Percentiles rank a stretch among this genome's conserved stretches.
phyloP scores from a whole-genome alignment of 2,113 vertebrate genomes.

The Scolopax mira region DNA sequence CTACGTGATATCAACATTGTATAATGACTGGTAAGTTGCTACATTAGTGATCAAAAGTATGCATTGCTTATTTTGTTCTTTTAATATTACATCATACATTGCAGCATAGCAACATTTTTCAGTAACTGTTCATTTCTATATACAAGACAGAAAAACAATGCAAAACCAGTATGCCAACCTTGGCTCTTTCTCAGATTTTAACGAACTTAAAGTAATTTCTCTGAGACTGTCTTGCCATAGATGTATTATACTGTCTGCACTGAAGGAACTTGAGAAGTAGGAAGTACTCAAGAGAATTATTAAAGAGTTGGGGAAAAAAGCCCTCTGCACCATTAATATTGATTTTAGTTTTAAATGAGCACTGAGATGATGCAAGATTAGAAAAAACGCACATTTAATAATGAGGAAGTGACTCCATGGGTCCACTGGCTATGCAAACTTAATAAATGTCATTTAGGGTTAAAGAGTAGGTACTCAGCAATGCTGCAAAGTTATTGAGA shows the following conservation, averaged over 20 bases:
- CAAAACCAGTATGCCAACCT: not conserved
- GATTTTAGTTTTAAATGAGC: slow-evolving; percentile 51
- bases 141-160: not conserved
- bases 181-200: not conserved
- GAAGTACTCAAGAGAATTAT: slow-evolving; percentile 34
- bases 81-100: not conserved
- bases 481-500: slow-evolving; percentile 56
- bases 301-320: not conserved
- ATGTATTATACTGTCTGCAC: not conserved
- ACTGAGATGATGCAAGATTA: slow-evolving; percentile 46
- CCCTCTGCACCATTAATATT: slow-evolving; percentile 30
- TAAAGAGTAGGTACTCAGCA: slow-evolving; percentile 44
- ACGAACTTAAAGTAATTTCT: slow-evolving; percentile 1
- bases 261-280: slow-evolving; percentile 22
- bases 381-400: slow-evolving; percentile 35
- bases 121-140: not conserved
- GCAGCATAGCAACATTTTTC: not conserved
- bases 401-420: slow-evolving; percentile 22
- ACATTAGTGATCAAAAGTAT: not conserved
- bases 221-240: not conserved
- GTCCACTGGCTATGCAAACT: slow-evolving; percentile 11
- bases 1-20: not conserved
- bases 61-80: not conserved
- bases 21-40: not conserved
- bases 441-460: slow-evolving; percentile 64